Percentiles rank a stretch among this genome's conserved stretches.
Evolutionary conservation across 64 coral and sea anemone genomes (phyloP).

Genomic region (Dendronephthya gigantea): DNA sequence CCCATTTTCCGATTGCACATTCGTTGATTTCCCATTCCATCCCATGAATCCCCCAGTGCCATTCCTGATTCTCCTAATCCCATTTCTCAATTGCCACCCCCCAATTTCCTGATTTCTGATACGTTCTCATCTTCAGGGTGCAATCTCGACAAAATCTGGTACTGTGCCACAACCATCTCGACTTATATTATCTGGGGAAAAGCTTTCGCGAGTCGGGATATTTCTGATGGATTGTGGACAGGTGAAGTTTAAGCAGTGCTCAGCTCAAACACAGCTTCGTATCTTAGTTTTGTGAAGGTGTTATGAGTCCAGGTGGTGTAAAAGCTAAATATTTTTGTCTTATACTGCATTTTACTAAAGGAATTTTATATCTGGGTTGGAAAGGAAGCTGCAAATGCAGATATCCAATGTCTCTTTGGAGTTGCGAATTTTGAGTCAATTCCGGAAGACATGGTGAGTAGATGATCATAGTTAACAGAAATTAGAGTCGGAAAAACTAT

Average conservation of each 20-base stretch:
- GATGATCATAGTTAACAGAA: too few species aligned
- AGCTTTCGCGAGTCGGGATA: slow-evolving; percentile 67
- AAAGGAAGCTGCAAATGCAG: slow-evolving; percentile 56
- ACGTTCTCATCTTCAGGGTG: slow-evolving; percentile 42
- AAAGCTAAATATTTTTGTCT: too few species aligned
- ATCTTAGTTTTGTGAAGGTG: too few species aligned
- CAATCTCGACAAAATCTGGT: slow-evolving; percentile 64
- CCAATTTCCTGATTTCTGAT: too few species aligned
- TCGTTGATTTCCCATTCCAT: too few species aligned
- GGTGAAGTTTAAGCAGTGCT: slow-evolving; percentile 30
- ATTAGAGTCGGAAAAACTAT: too few species aligned
- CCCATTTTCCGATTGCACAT: too few species aligned
- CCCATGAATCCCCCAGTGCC: too few species aligned
- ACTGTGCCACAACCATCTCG: slow-evolving; percentile 62
- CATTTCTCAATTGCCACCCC: too few species aligned
- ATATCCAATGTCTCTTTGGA: slow-evolving; percentile 65
- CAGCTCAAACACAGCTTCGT: too few species aligned
- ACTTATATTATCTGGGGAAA: slow-evolving; percentile 72
- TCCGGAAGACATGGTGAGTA: slow-evolving; percentile 88
- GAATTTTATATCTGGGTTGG: slow-evolving; percentile 87
- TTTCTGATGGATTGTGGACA: slow-evolving; percentile 89
- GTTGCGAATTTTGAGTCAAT: slow-evolving; percentile 64
- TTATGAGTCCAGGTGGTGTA: too few species aligned
- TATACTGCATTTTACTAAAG: slow-evolving; percentile 34
- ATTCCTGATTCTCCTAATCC: too few species aligned